Evolutionary conservation across 2,797 vertebrate species (phyloP), one percentile per base, ranked within the genome.

Genomic region (Merluccius polli): DNA sequence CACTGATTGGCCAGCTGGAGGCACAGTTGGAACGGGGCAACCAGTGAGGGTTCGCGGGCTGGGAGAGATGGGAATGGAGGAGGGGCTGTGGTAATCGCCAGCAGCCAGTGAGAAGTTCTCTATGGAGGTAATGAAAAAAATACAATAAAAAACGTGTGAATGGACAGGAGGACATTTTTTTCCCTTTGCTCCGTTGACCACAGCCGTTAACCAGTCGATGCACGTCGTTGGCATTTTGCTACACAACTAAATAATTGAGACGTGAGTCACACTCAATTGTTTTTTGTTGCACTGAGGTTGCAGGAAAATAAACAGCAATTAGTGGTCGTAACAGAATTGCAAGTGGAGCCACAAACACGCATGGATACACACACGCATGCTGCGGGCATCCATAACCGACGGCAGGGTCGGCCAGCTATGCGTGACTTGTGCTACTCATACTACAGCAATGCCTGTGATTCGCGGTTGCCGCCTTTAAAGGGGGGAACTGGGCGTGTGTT

Each of bases 1-100:
- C 89, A 97, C 95, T 0, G 97, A 95, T 86, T 98, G 97, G 79
- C 96, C 95, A 81, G 97, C 95, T 6, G 96, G 95, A 71, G 98
- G 97, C 93, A 97, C 96, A 9, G 94, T 94, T 92, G 98, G 95
- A 77, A 97, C 90, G 44, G 96, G 98, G 83, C 97, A 99, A 92
- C 97, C 96, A 86, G 96, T 96, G 87, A 97, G 95, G 68, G 95
- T 93, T 91, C 96, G 95, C 74, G 96, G 95, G 75, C 94, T 94
- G 72, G 96, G 95, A 52, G 95, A 95, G 59, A 96, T 92, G 0
- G 95, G 95, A 85, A 96, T 92, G 85, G 96, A 95, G 81, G 96
- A 94, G 80, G 96, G 94, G 92, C 94, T 93, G 94, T 95, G 95
- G 86, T 95, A 95, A 91, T 97, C 96, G 76, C 93, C 91, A 79